phyloP scores from a whole-genome alignment of 1,140 invertebrate species.

The Himalopsyche phryganea region DNA sequence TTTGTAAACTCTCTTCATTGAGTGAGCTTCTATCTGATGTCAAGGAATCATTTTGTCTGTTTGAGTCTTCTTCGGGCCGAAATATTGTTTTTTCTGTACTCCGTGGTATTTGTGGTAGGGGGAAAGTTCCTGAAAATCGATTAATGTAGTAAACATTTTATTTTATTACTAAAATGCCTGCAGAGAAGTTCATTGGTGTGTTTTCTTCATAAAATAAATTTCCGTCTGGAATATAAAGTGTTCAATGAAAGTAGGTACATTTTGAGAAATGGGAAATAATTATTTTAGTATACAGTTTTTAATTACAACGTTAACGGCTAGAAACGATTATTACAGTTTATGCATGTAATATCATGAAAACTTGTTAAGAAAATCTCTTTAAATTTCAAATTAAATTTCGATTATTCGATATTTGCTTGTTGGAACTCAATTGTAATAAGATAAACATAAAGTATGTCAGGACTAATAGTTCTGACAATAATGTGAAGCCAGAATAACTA shows the following conservation, averaged over 20 bases:
- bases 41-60: not conserved
- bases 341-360: too few species aligned
- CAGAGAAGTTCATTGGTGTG: not conserved
- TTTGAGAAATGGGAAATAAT: not conserved
- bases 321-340: too few species aligned
- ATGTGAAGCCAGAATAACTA: too few species aligned
- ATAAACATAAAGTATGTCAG: too few species aligned
- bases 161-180: not conserved
- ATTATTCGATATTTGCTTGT: too few species aligned
- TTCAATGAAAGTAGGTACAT: not conserved
- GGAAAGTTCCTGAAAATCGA: constrained; percentile 23
- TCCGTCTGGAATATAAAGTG: not conserved
- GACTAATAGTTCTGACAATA: too few species aligned
- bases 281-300: not conserved
- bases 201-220: not conserved
- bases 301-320: not conserved
- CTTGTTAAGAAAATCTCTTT: too few species aligned
- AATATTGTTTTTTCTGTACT: constrained; percentile 6
- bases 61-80: not conserved
- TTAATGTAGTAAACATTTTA: not conserved
- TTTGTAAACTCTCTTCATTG: constrained; percentile 10
- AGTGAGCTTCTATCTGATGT: not conserved
- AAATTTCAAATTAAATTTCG: too few species aligned
- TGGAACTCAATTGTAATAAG: too few species aligned
- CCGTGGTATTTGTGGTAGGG: constrained; percentile 25